Conservation (phyloP, 2,888 invertebrate genomes). For the Anagyrus pseudococci region DNA sequence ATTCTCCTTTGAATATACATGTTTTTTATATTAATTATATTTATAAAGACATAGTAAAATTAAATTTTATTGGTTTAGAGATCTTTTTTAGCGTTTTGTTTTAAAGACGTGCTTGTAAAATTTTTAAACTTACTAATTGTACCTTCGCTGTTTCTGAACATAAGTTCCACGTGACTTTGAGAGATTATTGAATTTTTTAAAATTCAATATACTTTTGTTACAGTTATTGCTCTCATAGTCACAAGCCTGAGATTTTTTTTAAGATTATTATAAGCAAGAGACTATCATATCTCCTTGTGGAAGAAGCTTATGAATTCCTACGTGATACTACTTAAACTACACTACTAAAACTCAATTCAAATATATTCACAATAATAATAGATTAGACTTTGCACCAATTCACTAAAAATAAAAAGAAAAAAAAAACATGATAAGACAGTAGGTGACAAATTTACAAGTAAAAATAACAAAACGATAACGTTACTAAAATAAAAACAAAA, state of each 20-base stretch:
- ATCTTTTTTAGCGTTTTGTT: no score
- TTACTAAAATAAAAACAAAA: conserved; percentile 4
- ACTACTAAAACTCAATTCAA: conserved; percentile 24
- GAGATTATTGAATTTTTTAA: conserved; percentile 10
- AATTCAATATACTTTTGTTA: neutral
- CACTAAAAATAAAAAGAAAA: conserved; percentile 44
- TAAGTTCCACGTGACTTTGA: conserved; percentile 21
- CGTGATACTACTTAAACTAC: conserved; percentile 30
- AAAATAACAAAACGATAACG: conserved; percentile 42
- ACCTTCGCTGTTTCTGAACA: conserved; percentile 14
- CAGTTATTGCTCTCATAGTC: conserved; percentile 3
- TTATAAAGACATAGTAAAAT: no score
- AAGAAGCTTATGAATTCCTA: conserved; percentile 26
- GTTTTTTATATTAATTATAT: neutral
- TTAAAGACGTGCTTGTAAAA: conserved; percentile 5
- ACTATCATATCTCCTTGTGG: neutral
- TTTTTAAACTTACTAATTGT: conserved; percentile 5
- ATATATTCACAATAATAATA: conserved; percentile 12
- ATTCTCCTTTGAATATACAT: neutral
- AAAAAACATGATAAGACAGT: conserved; percentile 41
- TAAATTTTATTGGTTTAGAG: no score
- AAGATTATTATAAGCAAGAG: conserved; percentile 11
- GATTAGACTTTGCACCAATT: conserved; percentile 34
- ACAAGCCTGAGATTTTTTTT: conserved; percentile 3
- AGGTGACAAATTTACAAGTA: conserved; percentile 46